phyloP scores from a whole-genome alignment of 2,113 vertebrate genomes.

The Scomber scombrus region DNA sequence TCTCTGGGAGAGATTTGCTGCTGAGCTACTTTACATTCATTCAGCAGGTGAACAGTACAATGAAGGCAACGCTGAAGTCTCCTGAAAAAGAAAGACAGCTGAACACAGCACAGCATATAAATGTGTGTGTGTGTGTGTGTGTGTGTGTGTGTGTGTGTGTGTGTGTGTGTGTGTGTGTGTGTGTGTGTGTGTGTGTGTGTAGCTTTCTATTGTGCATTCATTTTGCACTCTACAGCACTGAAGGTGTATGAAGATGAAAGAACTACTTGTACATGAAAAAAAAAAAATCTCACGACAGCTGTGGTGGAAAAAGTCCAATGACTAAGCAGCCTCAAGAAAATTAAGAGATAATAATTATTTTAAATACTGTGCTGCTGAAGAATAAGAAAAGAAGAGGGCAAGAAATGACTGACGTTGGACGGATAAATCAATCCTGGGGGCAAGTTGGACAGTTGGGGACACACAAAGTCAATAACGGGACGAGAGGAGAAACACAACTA shows the following conservation, averaged over 20 bases:
- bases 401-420: not conserved
- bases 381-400: not conserved
- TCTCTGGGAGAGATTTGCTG: constrained; percentile 11
- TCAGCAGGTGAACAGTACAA: constrained; percentile 15
- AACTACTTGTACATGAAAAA: not conserved
- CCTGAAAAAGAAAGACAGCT: constrained; percentile 1
- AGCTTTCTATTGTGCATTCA: constrained; percentile 7
- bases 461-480: not conserved
- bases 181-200: constrained; percentile 4
- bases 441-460: not conserved
- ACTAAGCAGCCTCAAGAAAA: not conserved
- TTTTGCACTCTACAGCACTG: not conserved
- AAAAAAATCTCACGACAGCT: constrained; percentile 2
- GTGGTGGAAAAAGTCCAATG: not conserved
- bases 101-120: constrained; percentile 26
- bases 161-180: constrained; percentile 16
- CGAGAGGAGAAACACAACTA: too few species aligned
- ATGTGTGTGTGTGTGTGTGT: not conserved
- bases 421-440: not conserved
- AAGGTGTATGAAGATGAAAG: constrained; percentile 15
- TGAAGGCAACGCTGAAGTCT: constrained; percentile 11
- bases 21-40: constrained; percentile 25
- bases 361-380: not conserved
- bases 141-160: constrained; percentile 9
- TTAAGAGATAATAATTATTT: not conserved